Base-by-base conservation (phyloP, 2,888 invertebrate species). In the Acrocyrtus sp. region DNA sequence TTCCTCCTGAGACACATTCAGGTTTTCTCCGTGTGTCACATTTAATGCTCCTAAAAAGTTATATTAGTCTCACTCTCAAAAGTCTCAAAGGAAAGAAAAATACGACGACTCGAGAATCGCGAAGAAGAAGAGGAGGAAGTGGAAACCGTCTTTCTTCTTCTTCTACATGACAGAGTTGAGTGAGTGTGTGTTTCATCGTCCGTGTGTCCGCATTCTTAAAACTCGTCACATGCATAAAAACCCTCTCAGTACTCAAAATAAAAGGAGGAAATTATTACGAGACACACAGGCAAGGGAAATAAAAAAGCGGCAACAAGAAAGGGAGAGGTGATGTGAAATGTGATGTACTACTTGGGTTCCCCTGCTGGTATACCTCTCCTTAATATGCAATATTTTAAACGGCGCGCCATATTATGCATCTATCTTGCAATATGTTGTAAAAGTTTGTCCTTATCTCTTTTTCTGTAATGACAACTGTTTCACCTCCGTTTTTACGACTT, bases 1-100 rank as follows among this genome's bases (percentile, higher is more conserved):
- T 62, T 62, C 51, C 62, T 51, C 62, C 48, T 39, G 62, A 50
- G 62, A 51, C 62, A 34, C 62, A 51, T 62, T 51, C 50, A 62
- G 62, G 51, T 39, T 62, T 62, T 51, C 62, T 51, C 43, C 26
- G 51, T 62, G 62, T 51, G 50, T 51, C 62, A 62, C 51, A 62
- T 51, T 39, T 50, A 62, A 62, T 51, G 19, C 62, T 51, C 50
- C 41, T 62, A 51, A 62, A 60, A 50, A 51, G 22, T 50, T 34
- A 27, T 50, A 62, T 62, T 62, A 62, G 50, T 39, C 50, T 51
- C 34, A 34, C 3, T 39, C 50, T 48, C 24, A 51, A 50, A 58
- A 41, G 45, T 34, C 34, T 34, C 34, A 34, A 34, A 34, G 34
- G 34, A 34, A 34, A 12, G 34, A 34, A n/a, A n/a, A n/a, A n/a